Conservation (phyloP, 2,113 vertebrate genomes). For the Stictonetta naevosa region DNA sequence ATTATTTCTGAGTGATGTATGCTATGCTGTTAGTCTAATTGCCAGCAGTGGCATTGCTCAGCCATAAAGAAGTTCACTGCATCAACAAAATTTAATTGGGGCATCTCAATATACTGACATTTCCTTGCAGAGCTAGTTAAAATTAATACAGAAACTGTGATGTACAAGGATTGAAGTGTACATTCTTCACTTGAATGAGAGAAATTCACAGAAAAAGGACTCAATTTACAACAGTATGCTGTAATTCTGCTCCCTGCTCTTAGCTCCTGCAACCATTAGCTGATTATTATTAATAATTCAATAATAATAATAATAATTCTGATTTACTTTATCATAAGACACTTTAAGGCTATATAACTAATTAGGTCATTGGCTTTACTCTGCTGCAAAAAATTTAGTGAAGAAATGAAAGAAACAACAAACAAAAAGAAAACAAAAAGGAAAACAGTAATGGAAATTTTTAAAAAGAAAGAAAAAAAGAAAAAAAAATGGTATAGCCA, state of each 20-base stretch:
- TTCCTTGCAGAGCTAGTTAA: constrained; percentile 32
- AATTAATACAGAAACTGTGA: constrained; percentile 19
- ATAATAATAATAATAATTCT: not conserved
- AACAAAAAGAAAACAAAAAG: not conserved
- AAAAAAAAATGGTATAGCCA: not conserved
- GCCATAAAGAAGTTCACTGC: constrained; percentile 31
- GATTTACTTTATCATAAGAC: constrained; percentile 32
- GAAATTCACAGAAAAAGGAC: constrained; percentile 36
- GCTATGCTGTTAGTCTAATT: constrained; percentile 35
- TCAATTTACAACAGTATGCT: constrained; percentile 32
- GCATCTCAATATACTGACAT: constrained; percentile 43
- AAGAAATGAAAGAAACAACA: not conserved
- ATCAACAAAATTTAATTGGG: constrained; percentile 73
- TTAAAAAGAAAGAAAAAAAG: not conserved
- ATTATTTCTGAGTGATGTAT: constrained; percentile 56
- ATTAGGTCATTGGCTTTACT: constrained; percentile 17
- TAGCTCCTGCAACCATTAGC: not conserved
- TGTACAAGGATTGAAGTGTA: not conserved
- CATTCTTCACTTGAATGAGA: constrained; percentile 54
- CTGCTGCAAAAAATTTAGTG: not conserved
- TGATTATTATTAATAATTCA: not conserved
- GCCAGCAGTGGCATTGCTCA: constrained; percentile 23
- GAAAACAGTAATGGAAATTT: not conserved
- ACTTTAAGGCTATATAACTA: constrained; percentile 51
- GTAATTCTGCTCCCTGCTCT: constrained; percentile 20